Percentiles rank a stretch among this genome's conserved stretches.
Evolutionary conservation across 1,140 invertebrate genomes (phyloP).

Genomic region (Nomia melanderi): DNA sequence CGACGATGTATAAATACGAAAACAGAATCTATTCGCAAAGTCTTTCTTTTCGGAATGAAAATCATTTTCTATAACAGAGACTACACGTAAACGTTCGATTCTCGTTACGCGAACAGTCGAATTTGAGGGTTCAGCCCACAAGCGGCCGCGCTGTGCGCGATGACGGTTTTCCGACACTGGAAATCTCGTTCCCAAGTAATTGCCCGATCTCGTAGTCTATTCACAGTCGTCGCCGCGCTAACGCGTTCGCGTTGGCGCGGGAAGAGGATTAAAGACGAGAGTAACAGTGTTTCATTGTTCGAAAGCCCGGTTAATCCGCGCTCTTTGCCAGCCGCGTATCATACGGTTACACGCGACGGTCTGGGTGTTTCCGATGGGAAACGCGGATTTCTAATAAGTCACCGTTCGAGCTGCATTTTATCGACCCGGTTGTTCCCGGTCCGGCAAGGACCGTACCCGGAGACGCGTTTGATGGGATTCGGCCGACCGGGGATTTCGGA

Average conservation of each 20-base stretch:
- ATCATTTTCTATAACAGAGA: no score
- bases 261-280: not conserved
- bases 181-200: no score
- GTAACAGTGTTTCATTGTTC: not conserved
- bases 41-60: no score
- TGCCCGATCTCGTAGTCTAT: not conserved
- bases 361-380: not conserved
- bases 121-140: no score
- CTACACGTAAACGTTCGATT: no score
- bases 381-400: slow-evolving; percentile 33
- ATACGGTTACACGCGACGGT: slow-evolving; percentile 3
- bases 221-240: not conserved
- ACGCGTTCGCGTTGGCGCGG: not conserved
- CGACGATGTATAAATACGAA: no score
- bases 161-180: no score
- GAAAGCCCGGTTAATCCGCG: slow-evolving; percentile 37
- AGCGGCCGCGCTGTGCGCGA: no score
- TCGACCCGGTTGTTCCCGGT: not conserved
- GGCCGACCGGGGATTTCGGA: slow-evolving; percentile 20
- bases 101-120: no score
- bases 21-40: no score
- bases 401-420: slow-evolving; percentile 8
- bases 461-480: slow-evolving; percentile 42
- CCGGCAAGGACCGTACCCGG: not conserved
- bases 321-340: slow-evolving; percentile 18